A percentile compares a stretch with the other conserved stretches of the same genome.
phyloP scores from a whole-genome alignment of 2,888 invertebrate species.

The Stegophylla sp. region DNA sequence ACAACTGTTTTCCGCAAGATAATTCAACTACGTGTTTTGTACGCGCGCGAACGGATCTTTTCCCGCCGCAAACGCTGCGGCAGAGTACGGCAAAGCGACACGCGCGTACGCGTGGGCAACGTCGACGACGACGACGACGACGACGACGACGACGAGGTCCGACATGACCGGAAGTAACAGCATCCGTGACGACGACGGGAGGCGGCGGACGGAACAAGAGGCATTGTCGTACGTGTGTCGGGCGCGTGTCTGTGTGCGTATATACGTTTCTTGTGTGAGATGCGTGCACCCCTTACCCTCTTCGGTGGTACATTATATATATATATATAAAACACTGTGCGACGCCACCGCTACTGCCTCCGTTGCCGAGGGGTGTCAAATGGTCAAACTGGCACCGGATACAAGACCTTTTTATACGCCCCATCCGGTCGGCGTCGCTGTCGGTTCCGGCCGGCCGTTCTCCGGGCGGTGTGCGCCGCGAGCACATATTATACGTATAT shows the following conservation, averaged over 20 bases:
- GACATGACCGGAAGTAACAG: slow-evolving; percentile 48
- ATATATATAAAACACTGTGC: not conserved
- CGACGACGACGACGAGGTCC: slow-evolving; percentile 8
- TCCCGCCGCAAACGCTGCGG: slow-evolving; percentile 48
- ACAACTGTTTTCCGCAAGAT: slow-evolving; percentile 65
- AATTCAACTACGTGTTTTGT: slow-evolving; percentile 50
- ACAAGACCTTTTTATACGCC: slow-evolving; percentile 59
- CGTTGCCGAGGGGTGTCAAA: slow-evolving; percentile 57
- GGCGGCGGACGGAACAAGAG: slow-evolving; percentile 61
- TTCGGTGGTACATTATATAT: not conserved
- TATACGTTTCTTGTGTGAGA: no score
- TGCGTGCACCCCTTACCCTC: not conserved
- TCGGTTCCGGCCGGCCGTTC: slow-evolving; percentile 41
- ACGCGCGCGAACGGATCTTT: slow-evolving; percentile 27
- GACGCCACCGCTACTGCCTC: slow-evolving; percentile 10
- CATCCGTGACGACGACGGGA: slow-evolving; percentile 23
- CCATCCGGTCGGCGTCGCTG: slow-evolving; percentile 56
- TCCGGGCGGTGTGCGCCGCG: not conserved
- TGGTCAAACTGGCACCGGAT: slow-evolving; percentile 55
- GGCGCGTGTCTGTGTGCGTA: not conserved
- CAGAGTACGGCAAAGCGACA: slow-evolving; percentile 8
- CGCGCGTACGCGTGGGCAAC: no score
- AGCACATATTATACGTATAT: not conserved
- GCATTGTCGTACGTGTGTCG: slow-evolving; percentile 58
- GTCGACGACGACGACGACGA: not conserved